A percentile compares a stretch with the other conserved stretches of the same genome.
Evolutionary conservation across 2,113 vertebrate genomes (phyloP).

Genomic region (Istiophorus platypterus): DNA sequence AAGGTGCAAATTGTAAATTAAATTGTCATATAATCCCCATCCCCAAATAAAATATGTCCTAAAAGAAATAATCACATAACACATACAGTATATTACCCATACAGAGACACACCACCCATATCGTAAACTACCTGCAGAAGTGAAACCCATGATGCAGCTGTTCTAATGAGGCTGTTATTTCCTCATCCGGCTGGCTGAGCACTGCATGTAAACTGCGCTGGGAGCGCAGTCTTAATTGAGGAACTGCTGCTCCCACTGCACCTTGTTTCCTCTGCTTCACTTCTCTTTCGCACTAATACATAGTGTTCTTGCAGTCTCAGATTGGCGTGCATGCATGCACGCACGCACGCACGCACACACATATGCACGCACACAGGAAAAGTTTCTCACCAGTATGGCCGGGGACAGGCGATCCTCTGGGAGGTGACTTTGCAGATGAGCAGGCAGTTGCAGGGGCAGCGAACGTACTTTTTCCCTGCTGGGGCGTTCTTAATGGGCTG

Average conservation of each 20-base stretch:
- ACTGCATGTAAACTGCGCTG: conserved; percentile 51
- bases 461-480: conserved; percentile 93
- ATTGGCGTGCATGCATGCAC: not conserved
- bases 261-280: conserved; percentile 59
- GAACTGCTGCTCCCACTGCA: conserved; percentile 61
- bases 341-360: not conserved
- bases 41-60: not conserved
- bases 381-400: conserved; percentile 89
- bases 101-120: not conserved
- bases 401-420: conserved; percentile 91
- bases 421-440: conserved; percentile 95
- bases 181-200: conserved; percentile 60
- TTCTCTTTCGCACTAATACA: conserved; percentile 9
- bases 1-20: conserved; percentile 7
- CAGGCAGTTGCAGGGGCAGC: conserved; percentile 93
- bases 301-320: not conserved
- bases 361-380: conserved; percentile 1
- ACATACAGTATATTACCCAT: not conserved
- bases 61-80: not conserved
- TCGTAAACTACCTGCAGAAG: conserved; percentile 3
- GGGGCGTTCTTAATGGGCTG: conserved; percentile 95
- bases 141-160: conserved; percentile 37
- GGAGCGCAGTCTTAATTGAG: conserved; percentile 65
- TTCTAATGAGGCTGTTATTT: conserved; percentile 67
- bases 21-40: conserved; percentile 11